phyloP scores from a whole-genome alignment of 2,888 invertebrate species.

The Spialia ferax region DNA sequence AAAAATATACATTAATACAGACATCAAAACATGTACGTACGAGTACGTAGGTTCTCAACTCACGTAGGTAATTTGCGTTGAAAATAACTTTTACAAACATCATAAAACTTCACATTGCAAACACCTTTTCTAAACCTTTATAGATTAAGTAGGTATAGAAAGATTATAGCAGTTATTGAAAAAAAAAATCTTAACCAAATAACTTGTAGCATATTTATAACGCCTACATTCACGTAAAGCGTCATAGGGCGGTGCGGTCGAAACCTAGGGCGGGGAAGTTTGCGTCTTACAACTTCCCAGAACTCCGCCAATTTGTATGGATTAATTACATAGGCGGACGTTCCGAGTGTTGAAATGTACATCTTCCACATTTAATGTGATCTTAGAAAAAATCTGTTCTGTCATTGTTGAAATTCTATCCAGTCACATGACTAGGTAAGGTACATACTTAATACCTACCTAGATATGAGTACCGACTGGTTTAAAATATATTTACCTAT shows the following conservation, averaged over 20 bases:
- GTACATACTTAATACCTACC: too few relatives aligned
- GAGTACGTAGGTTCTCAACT: too few relatives aligned
- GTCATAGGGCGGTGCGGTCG: conserved; percentile 72
- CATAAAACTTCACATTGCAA: too few relatives aligned
- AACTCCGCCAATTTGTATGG: conserved; percentile 67
- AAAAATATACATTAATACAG: too few relatives aligned
- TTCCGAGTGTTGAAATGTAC: conserved; percentile 29
- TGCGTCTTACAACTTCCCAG: conserved; percentile 51
- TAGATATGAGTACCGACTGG: neutral
- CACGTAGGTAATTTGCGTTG: too few relatives aligned
- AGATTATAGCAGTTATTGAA: neutral
- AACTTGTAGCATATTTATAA: conserved; percentile 57
- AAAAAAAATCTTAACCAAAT: conserved; percentile 51
- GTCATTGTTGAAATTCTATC: conserved; percentile 11
- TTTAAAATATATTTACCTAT: neutral
- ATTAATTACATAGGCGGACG: conserved; percentile 62
- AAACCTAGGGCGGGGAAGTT: conserved; percentile 68
- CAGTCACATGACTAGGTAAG: too few relatives aligned
- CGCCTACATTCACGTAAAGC: conserved; percentile 57
- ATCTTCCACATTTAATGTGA: neutral
- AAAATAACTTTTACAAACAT: too few relatives aligned
- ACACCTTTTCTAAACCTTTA: too few relatives aligned
- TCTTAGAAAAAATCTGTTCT: neutral
- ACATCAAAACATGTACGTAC: too few relatives aligned
- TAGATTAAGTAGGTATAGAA: too few relatives aligned